Base-by-base conservation (phyloP, 1,140 invertebrate species). In the Steinernema feltiae region DNA sequence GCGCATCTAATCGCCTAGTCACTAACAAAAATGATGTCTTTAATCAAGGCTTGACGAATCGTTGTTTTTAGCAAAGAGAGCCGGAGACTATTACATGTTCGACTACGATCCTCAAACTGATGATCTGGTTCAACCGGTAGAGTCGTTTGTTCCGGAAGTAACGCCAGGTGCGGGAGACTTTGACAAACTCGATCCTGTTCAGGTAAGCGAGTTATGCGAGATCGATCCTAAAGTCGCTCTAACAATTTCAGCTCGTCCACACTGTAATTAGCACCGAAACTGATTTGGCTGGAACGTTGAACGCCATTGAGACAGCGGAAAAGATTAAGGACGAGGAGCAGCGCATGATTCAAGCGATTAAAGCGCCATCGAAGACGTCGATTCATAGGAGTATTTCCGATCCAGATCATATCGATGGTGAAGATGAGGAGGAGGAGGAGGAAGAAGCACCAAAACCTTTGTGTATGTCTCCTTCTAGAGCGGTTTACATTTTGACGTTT, bases 71-170 rank as follows among this genome's bases (percentile, higher is more conserved):
- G 84, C 84, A 1, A 85, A 85, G 79, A 75, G 84, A 32, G 77
- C 85, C 70, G 84, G 84, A n/a, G 84, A 85, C 63, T 85, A 86
- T 73, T 85, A 86, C 74, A 85, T 85, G 84, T 85, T 85, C 72
- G 79, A 86, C 17, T 85, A 86, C 63, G 83, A 84, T 48, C 85
- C 84, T 3, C 48, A 71, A 72, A 73, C 71, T 32, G 73, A 83
- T 76, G 77, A 79, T 32, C 77, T 81, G 18, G 76, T 79, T 21
- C 74, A 76, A 29, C 83, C 85, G 12, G 72, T 80, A n/a, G 80
- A 85, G 17, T 78, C 75, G 17, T 85, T 79, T 71, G 85, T 85
- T 27, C 83, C 84, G 15, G 84, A 85, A 77, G 79, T 84, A 15
- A 76, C 78, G 32, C 84, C 84, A 0, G 79, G 78, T 24, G 85